Evolutionary conservation across 92 coral and sea anemone species (phyloP), one percentile per base, ranked within the genome.

Genomic region (Epizoanthus scotinus): DNA sequence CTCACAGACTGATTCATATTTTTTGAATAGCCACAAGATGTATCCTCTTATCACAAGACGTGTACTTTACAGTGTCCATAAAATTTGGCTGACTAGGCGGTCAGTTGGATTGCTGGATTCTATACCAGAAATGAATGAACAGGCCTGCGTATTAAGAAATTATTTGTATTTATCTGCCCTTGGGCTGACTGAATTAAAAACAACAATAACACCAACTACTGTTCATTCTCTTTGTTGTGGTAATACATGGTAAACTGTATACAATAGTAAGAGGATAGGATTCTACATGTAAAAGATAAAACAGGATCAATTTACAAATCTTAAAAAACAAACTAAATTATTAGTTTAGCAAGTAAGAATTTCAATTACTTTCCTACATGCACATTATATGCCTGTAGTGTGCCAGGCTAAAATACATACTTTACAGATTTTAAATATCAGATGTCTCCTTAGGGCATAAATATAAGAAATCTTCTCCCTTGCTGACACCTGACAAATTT

Each of bases 271-370:
- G 68, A 75, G 59, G 68, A 75, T 59, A 12, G 81, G 55, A 83
- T 87, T 87, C 82, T 83, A 87, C 71, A 63, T 78, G 54, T 87
- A 87, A 82, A 86, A 82, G 82, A 77, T 82, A 82, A 87, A 87
- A 87, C 82, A 82, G 87, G 80, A 70, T 83, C 68, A 87, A 87
- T 87, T 87, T 87, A 87, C 90, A 87, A 83, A 85, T 83, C 87
- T 75, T 71, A 49, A 17, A 58, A 75, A 75, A 75, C 40, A 58
- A 75, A 75, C 81, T 75, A 75, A 60, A 75, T 75, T 54, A 75
- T 22, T 59, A 38, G 68, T 38, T 75, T 21, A 75, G 79, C 66
- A 56, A 55, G 81, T 75, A 75, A 75, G 81, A 75, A 75, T 58
- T 59, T 75, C 81, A 66, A 21, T 75, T 49, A 57, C 65, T 58